Evolutionary conservation across 2,797 vertebrate genomes (phyloP).

Genomic region (Cryptoprocta ferox): DNA sequence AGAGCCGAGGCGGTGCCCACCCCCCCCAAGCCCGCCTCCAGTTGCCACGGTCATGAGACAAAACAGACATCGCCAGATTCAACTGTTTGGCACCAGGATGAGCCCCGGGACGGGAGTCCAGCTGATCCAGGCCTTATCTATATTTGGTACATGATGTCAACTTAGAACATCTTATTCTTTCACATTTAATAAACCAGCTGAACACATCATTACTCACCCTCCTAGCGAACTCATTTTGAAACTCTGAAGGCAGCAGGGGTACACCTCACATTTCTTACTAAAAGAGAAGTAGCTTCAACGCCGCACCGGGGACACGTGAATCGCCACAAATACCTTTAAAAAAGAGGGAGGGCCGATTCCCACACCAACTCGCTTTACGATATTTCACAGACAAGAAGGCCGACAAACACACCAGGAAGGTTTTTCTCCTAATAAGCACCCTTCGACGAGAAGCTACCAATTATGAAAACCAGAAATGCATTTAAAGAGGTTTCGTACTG

Average conservation of each 20-base stretch:
- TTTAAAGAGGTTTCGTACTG: conserved; percentile 6
- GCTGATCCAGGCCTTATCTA: conserved; percentile 36
- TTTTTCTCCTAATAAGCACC: conserved; percentile 53
- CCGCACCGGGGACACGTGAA: background rate
- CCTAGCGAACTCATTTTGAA: conserved; percentile 55
- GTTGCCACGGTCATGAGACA: background rate
- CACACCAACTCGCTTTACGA: background rate
- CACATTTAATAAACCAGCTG: conserved; percentile 49
- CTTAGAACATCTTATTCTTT: conserved; percentile 68
- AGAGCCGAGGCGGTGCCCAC: background rate
- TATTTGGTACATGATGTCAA: conserved; percentile 70
- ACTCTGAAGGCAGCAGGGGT: conserved; percentile 36
- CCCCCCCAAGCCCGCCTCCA: background rate
- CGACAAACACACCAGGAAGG: background rate
- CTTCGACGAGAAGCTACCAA: conserved; percentile 55
- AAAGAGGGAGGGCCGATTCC: background rate
- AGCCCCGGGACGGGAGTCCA: background rate
- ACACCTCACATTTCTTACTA: conserved; percentile 49
- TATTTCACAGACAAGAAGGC: background rate
- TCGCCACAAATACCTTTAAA: background rate
- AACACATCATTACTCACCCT: conserved; percentile 51
- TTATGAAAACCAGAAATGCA: conserved; percentile 56
- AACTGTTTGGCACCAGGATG: background rate
- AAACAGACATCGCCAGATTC: background rate
- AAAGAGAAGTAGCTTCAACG: conserved; percentile 48